Evolutionary conservation across 2,888 invertebrate species (phyloP).

Genomic region (Portevinia maculata): DNA sequence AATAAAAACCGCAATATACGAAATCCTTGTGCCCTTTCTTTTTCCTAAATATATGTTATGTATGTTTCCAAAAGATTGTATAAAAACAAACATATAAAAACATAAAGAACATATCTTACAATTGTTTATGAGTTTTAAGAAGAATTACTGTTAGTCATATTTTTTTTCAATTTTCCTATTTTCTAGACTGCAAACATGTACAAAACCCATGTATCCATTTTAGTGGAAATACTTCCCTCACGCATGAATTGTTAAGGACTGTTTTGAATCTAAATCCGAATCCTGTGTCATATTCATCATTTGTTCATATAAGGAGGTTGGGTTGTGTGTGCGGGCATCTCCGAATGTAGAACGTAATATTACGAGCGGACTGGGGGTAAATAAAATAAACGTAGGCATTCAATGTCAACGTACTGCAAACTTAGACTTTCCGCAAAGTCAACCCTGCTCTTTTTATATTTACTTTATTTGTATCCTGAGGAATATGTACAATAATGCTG

Average conservation of each 20-base stretch:
- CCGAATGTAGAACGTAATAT: constrained; percentile 54
- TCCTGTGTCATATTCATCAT: constrained; percentile 45
- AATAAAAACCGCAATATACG: constrained; percentile 19
- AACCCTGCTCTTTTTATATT: constrained; percentile 27
- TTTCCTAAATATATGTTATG: constrained; percentile 12
- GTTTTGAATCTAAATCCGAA: constrained; percentile 40
- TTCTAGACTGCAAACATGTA: constrained; percentile 8
- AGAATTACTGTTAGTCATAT: constrained; percentile 36
- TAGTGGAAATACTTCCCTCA: constrained; percentile 14
- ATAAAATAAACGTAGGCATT: constrained; percentile 45
- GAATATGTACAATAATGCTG: constrained; percentile 2
- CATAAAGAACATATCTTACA: constrained; percentile 23
- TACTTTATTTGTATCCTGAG: constrained; percentile 25
- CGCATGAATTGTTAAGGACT: constrained; percentile 45
- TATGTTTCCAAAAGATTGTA: constrained; percentile 36
- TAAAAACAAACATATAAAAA: constrained; percentile 22
- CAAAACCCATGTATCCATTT: constrained; percentile 14
- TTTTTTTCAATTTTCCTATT: constrained; percentile 20
- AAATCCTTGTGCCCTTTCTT: constrained; percentile 15
- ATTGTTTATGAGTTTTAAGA: constrained; percentile 57
- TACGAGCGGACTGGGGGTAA: constrained; percentile 34
- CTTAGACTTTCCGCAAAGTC: constrained; percentile 4
- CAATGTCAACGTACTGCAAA: constrained; percentile 58
- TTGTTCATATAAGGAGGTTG: constrained; percentile 14
- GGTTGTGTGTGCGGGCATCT: constrained; percentile 27